These are phyloP conservation scores for Drosophila malerkotliana DNA, from an alignment of 1,140 invertebrate species.

Conservation along the genomic window DNA sequence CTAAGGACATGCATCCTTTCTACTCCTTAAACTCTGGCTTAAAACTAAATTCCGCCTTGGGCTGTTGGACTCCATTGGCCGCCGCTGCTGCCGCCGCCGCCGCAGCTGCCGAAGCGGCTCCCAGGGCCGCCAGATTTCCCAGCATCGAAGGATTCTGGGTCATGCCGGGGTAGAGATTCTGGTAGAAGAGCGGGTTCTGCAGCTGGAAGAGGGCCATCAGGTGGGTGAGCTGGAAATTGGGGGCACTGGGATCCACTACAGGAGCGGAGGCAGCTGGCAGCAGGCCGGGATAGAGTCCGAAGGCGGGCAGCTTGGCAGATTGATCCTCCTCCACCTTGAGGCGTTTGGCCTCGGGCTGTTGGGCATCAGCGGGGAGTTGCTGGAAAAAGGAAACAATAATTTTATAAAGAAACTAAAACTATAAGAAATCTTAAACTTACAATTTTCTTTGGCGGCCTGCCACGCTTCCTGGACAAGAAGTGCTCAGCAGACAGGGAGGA, in stretches of 20 bases:
- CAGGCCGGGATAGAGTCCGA: conserved; percentile 46
- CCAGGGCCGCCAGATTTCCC: conserved; percentile 68
- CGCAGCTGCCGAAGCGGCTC: conserved; percentile 68
- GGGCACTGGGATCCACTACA: conserved; percentile 48
- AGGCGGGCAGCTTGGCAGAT: not conserved
- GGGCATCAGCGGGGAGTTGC: conserved; percentile 67
- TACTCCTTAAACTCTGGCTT: conserved; percentile 78
- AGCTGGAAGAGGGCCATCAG: conserved; percentile 80
- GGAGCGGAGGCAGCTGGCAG: conserved; percentile 60
- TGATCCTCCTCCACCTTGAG: conserved; percentile 54
- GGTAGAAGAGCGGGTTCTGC: conserved; percentile 83
- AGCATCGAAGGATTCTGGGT: conserved; percentile 55
- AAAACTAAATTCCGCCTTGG: conserved; percentile 67
- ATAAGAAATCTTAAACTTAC: conserved; percentile 45
- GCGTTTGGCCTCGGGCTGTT: conserved; percentile 62
- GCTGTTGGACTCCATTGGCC: conserved; percentile 49
- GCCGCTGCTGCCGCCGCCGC: conserved; percentile 49
- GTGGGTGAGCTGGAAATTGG: conserved; percentile 79
- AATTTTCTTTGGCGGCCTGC: conserved; percentile 81
- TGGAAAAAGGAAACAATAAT: conserved; percentile 6
- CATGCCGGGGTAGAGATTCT: conserved; percentile 74
- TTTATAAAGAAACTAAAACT: not conserved
- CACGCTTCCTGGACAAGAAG: conserved; percentile 77
- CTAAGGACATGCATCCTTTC: conserved; percentile 23
- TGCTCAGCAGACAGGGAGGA: conserved; percentile 77